Evolutionary conservation across 2,797 vertebrate species (phyloP).

Genomic region (Monodelphis domestica): DNA sequence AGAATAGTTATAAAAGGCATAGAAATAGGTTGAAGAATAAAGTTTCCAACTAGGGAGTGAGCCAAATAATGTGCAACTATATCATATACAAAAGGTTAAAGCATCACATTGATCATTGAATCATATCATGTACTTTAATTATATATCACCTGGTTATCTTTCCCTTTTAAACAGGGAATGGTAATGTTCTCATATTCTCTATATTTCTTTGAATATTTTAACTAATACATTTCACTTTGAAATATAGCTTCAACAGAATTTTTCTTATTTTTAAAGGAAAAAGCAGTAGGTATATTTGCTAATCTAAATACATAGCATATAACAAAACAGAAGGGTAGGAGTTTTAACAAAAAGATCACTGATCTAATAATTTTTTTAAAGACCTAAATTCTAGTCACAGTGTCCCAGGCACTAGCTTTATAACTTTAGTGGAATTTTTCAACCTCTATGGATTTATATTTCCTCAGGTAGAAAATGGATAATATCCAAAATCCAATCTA

Average conservation of each 20-base stretch:
- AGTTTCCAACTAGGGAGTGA: neutral
- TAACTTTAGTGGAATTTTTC: neutral
- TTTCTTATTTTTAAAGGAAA: constrained; percentile 25
- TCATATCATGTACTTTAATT: no score
- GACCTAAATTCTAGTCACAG: neutral
- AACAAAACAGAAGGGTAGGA: neutral
- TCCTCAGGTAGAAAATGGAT: neutral
- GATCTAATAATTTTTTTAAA: neutral
- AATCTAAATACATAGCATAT: neutral
- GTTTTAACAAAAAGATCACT: neutral
- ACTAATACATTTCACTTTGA: neutral
- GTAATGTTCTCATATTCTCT: neutral
- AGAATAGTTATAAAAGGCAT: neutral
- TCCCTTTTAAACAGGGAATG: neutral
- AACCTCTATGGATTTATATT: neutral
- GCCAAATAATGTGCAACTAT: neutral
- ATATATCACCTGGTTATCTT: neutral
- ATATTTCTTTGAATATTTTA: neutral
- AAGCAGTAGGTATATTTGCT: neutral
- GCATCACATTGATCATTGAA: no score
- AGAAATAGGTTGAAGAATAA: no score
- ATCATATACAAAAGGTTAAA: neutral
- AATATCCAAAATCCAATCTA: neutral
- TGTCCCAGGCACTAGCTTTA: neutral
- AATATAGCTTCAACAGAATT: neutral